Conservation (phyloP, 2,113 vertebrate genomes). For the Hirundichthys speculiger region DNA sequence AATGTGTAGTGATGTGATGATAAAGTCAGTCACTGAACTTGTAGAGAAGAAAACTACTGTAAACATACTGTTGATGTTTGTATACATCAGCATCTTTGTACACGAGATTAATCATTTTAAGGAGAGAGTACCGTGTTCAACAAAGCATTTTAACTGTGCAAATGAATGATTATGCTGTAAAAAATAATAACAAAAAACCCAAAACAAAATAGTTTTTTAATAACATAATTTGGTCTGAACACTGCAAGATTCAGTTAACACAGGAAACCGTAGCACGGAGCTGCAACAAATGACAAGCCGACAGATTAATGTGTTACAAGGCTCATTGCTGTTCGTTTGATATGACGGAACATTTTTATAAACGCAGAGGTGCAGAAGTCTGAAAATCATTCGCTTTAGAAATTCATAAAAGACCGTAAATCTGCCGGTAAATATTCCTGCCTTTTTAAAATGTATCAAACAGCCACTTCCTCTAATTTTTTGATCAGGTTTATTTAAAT, state of each 20-base stretch:
- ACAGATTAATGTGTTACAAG: slow-evolving; percentile 7
- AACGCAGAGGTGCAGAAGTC: slow-evolving; percentile 12
- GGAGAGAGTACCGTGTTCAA: too few species aligned
- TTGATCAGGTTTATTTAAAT: too few species aligned
- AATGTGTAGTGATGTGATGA: slow-evolving; percentile 10
- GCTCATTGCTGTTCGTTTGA: background rate
- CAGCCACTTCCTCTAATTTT: too few species aligned
- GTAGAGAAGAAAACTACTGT: too few species aligned
- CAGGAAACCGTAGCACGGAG: background rate
- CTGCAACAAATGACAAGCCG: slow-evolving; percentile 19
- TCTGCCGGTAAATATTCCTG: too few species aligned
- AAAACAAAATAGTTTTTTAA: too few species aligned
- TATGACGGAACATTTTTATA: background rate
- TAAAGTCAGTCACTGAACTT: too few species aligned
- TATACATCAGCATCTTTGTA: background rate
- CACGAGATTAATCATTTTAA: background rate
- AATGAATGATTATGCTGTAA: background rate
- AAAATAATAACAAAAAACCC: too few species aligned
- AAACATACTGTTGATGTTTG: background rate
- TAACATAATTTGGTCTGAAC: background rate
- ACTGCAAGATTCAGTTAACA: background rate
- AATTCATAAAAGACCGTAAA: slow-evolving; percentile 8
- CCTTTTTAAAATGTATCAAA: too few species aligned
- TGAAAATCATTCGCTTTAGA: slow-evolving; percentile 14
- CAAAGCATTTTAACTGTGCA: background rate